Base-by-base conservation (phyloP, 2,797 vertebrate genomes). In the Ceryle rudis region DNA sequence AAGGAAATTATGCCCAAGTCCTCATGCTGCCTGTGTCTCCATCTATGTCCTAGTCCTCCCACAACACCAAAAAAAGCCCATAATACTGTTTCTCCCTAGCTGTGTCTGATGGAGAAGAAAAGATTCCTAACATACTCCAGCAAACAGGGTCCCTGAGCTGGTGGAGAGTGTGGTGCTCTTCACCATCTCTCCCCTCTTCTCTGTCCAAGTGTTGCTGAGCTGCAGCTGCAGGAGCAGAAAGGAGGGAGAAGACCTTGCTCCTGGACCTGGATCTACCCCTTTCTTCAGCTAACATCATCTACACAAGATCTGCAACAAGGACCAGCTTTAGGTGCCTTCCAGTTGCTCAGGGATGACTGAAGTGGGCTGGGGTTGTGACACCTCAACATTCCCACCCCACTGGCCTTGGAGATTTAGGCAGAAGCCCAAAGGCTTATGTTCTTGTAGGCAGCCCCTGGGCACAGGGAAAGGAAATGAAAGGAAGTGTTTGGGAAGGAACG, bases 401-500 rank as follows among this genome's bases (percentile, higher is more conserved):
- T 0, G 0, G n/a, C 44, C 29, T 73, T 0, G 0, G 39, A 67
- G 35, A 10, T 3, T 1, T 10, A 74, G 14, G 5, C 51, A 66
- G 54, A 41, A 71, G 37, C 23, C 11, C 61, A 65, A 79, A 23
- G 19, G 4, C 7, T 71, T 42, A 14, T 62, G 61, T 69, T 25
- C 46, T 69, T 69, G 16, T 16, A 62, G 75, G 10, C 14, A 80
- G 9, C 8, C 54, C 33, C 21, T 25, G 44, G 22, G 26, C 46
- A 61, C 0, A 1, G 47, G 31, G 39, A 86, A 69, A 49, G 14
- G 61, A 73, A 52, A 37, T 12, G 33, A 49, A 52, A 37, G 15
- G 33, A 49, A 85, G 8, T 1, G 0, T 61, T 81, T 25, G 33
- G 33, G 37, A 90, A 90, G 44, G 25, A 69, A 35, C 0, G 0